phyloP scores from a whole-genome alignment of 2,113 vertebrate genomes.

The Condylura cristata region DNA sequence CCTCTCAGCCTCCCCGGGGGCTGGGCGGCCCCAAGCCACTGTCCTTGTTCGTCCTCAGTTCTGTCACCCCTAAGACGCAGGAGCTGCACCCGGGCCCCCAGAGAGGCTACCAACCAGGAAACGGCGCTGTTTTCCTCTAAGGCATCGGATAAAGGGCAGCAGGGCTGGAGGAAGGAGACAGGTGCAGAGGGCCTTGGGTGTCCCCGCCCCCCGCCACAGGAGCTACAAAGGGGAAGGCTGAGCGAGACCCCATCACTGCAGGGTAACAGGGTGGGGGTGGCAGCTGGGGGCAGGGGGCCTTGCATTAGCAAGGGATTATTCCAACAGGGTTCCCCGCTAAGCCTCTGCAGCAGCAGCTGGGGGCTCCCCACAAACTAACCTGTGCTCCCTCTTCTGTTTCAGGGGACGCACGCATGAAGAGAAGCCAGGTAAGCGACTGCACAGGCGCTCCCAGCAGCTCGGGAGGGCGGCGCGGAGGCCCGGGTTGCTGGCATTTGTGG shows the following conservation, averaged over 20 bases:
- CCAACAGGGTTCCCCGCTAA: no score
- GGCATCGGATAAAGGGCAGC: no score
- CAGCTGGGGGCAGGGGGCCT: no score
- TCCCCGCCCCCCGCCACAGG: not conserved
- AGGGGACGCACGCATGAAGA: constrained; percentile 34
- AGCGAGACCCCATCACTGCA: not conserved
- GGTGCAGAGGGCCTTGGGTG: no score
- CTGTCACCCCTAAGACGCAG: not conserved
- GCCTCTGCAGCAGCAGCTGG: no score
- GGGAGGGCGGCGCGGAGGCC: not conserved
- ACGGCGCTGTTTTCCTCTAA: not conserved
- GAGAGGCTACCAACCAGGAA: not conserved
- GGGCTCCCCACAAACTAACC: constrained; percentile 17
- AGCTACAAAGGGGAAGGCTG: not conserved
- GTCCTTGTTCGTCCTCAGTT: not conserved
- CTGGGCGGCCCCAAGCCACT: not conserved
- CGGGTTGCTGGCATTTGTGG: no score
- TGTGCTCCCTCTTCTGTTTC: not conserved
- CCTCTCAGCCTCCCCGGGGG: no score
- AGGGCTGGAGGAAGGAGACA: no score
- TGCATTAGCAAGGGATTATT: no score
- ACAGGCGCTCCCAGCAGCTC: no score
- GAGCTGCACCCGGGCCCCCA: not conserved
- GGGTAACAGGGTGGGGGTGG: not conserved
- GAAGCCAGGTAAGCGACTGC: constrained; percentile 58